These are phyloP conservation scores for Schizopygopsis pylzovi DNA, from an alignment of 2,797 vertebrate genomes.

Conservation along the genomic window DNA sequence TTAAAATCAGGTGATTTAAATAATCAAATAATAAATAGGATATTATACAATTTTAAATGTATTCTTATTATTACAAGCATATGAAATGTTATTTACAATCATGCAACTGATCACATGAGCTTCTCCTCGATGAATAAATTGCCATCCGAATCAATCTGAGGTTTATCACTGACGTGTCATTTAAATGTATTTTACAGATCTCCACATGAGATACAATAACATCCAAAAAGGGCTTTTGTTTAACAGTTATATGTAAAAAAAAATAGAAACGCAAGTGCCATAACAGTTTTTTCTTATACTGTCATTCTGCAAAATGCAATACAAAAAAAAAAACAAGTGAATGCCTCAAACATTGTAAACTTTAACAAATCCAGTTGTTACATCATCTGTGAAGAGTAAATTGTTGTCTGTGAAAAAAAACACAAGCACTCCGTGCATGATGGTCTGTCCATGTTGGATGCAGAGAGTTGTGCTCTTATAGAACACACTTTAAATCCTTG, in stretches of 20 bases:
- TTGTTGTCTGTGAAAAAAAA: neutral
- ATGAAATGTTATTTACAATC: too few relatives aligned
- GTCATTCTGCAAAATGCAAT: neutral
- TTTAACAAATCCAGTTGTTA: neutral
- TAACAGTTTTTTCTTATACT: neutral
- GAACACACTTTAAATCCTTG: neutral
- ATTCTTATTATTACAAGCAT: neutral
- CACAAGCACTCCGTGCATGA: neutral
- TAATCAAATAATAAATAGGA: neutral
- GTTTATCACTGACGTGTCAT: neutral
- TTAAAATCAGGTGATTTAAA: neutral
- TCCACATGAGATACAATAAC: neutral
- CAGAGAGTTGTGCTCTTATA: neutral
- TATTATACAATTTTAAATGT: neutral
- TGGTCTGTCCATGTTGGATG: neutral
- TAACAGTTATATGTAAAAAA: neutral
- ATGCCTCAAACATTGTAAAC: neutral
- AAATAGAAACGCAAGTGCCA: neutral
- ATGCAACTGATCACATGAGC: neutral
- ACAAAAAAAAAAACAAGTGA: neutral
- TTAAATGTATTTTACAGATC: neutral
- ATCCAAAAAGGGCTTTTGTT: too few relatives aligned
- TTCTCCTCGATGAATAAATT: too few relatives aligned
- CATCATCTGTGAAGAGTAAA: neutral
- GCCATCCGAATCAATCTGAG: too few relatives aligned